Conservation (phyloP, 2,113 vertebrate species). For the Noctilio leporinus region DNA sequence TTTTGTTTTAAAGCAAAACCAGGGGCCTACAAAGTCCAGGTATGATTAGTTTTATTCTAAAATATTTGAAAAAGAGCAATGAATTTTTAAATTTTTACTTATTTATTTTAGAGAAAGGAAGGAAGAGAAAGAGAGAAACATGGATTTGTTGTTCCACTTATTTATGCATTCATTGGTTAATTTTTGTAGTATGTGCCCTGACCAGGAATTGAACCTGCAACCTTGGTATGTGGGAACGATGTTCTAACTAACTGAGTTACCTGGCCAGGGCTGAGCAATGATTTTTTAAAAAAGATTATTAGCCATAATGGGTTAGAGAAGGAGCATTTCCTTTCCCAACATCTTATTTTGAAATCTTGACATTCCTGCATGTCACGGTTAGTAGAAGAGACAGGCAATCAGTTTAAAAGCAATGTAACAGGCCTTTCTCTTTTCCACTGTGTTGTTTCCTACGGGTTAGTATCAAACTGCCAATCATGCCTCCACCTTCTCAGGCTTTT, state of each 20-base stretch:
- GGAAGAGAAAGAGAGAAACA: no score
- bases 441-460: neutral
- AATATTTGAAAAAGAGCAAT: neutral
- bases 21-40: conserved; percentile 90
- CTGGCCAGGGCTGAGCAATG: neutral
- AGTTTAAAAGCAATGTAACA: neutral
- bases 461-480: neutral
- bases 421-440: neutral
- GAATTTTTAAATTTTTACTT: neutral
- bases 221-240: no score
- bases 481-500: neutral
- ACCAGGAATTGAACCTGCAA: no score
- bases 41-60: conserved; percentile 62
- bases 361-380: neutral
- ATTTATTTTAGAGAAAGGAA: no score
- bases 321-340: neutral
- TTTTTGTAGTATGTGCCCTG: no score
- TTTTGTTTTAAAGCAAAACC: conserved; percentile 97
- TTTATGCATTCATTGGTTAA: no score
- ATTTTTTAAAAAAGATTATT: neutral
- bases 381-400: neutral
- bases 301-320: neutral
- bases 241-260: neutral
- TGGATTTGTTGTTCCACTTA: no score
- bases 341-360: neutral